Percentiles rank a stretch among this genome's conserved stretches.
Evolutionary conservation across 2,113 vertebrate genomes (phyloP).

Genomic region (Eonycteris spelaea): DNA sequence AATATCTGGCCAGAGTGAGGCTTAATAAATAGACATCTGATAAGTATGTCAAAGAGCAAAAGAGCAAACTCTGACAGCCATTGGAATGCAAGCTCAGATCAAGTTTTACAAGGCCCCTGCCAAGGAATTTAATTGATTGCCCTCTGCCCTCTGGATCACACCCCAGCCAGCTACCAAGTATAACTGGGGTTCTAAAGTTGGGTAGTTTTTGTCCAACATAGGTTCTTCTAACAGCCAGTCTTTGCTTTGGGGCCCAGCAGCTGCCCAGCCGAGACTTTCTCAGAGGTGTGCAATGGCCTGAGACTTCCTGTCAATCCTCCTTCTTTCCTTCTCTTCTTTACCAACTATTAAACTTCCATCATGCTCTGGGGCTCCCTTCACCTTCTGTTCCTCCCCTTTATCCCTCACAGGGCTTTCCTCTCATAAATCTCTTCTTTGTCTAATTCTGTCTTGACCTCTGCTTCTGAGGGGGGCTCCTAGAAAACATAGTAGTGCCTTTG

Average conservation of each 20-base stretch:
- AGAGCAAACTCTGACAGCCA: not conserved
- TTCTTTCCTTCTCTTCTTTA: not conserved
- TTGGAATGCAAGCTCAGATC: not conserved
- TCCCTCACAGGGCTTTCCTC: not conserved
- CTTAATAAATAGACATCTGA: not conserved
- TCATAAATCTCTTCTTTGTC: not conserved
- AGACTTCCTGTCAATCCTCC: too few relatives aligned
- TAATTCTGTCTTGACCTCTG: not conserved
- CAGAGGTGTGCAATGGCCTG: not conserved
- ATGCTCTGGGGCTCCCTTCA: not conserved
- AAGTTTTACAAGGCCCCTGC: not conserved
- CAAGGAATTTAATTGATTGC: not conserved
- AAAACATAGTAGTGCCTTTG: not conserved
- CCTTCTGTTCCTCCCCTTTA: not conserved
- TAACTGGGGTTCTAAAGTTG: not conserved
- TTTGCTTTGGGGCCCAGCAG: fast-evolving
- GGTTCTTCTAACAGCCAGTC: not conserved
- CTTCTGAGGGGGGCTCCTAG: not conserved
- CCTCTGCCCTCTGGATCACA: not conserved
- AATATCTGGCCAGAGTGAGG: not conserved
- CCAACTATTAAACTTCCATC: not conserved
- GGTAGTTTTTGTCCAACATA: not conserved
- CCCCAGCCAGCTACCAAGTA: not conserved
- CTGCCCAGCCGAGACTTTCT: not conserved
- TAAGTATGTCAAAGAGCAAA: not conserved